Conservation (phyloP, 2,888 invertebrate genomes). For the Selenia dentaria region DNA sequence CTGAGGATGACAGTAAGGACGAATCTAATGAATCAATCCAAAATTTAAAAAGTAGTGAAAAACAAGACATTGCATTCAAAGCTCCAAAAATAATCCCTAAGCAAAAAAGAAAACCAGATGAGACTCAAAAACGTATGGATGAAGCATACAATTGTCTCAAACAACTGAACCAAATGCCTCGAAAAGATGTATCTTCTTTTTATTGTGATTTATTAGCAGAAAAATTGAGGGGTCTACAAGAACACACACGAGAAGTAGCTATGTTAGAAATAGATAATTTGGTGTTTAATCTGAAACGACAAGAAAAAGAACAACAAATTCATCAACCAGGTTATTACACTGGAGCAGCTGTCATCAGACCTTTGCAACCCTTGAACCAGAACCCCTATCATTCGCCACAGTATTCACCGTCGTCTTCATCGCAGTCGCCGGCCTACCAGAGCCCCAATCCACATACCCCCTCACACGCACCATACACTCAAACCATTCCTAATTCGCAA, state of each 20-base stretch:
- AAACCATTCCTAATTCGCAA: conserved; percentile 2
- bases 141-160: conserved; percentile 7
- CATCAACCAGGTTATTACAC: conserved; percentile 4
- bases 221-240: conserved; percentile 5
- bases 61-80: conserved; percentile 8
- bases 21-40: conserved; percentile 10
- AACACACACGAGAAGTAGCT: conserved; percentile 4
- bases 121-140: conserved; percentile 8
- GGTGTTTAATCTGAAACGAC: conserved; percentile 5
- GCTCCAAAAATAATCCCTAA: conserved; percentile 9
- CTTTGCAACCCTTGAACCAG: conserved; percentile 3
- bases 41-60: conserved; percentile 10
- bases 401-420: conserved; percentile 1
- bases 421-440: conserved; percentile 1
- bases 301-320: conserved; percentile 6
- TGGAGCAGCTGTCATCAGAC: conserved; percentile 4
- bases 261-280: conserved; percentile 7
- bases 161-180: conserved; percentile 5
- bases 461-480: conserved; percentile 2
- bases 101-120: conserved; percentile 5
- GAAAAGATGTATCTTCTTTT: conserved; percentile 6
- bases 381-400: conserved; percentile 6
- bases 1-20: conserved; percentile 7
- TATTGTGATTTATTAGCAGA: conserved; percentile 8
- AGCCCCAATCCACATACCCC: conserved; percentile 2